Evolutionary conservation across 1,140 invertebrate genomes (phyloP).

Genomic region (Trinorchestia longiramus): DNA sequence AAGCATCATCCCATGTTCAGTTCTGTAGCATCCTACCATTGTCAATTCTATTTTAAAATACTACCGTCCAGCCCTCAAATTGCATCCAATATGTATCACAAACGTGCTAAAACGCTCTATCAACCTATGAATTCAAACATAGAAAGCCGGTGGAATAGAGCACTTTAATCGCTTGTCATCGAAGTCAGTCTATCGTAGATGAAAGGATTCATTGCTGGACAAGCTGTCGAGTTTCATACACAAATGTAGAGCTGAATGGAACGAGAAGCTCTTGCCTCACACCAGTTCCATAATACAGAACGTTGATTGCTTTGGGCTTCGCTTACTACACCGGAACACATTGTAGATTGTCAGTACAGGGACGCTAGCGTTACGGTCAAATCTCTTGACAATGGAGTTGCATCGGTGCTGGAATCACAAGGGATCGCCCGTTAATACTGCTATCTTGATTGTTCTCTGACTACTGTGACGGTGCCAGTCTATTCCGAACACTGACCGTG

Average conservation of each 20-base stretch:
- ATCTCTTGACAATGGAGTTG: slow-evolving; percentile 48
- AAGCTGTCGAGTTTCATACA: slow-evolving; percentile 2
- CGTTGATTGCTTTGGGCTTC: slow-evolving; percentile 48
- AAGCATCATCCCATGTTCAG: not conserved
- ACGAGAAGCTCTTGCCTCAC: not conserved
- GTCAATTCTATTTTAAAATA: not conserved
- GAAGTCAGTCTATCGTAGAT: slow-evolving; percentile 33
- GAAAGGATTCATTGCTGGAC: slow-evolving; percentile 10
- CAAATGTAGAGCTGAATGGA: not conserved
- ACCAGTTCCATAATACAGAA: not conserved
- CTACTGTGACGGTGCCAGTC: not conserved
- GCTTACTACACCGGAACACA: not conserved
- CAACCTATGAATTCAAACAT: not conserved
- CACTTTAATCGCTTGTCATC: slow-evolving; percentile 29
- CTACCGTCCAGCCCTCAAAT: not conserved
- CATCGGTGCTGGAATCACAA: not conserved
- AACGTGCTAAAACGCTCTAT: not conserved
- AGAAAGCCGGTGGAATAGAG: not conserved
- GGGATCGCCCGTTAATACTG: not conserved
- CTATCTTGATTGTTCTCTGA: not conserved
- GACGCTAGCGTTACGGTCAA: not conserved
- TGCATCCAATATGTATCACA: not conserved
- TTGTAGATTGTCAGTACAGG: slow-evolving; percentile 28
- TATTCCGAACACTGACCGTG: not conserved
- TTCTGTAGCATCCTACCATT: not conserved